A percentile compares a stretch with the other conserved stretches of the same genome.
Conservation (phyloP, 2,888 invertebrate genomes). For the Microchrysa polita region DNA sequence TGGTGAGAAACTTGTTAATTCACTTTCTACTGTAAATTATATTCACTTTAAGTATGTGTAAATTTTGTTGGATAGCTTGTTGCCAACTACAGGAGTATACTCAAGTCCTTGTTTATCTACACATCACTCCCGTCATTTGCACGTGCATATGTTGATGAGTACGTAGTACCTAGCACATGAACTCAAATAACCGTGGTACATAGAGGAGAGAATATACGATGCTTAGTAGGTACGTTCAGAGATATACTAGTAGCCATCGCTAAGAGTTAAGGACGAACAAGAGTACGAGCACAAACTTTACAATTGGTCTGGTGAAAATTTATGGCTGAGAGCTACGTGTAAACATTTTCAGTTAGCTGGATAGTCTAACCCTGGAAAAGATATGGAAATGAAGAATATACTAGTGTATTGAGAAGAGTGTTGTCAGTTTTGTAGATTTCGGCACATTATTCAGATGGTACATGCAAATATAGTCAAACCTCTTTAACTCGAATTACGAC, state of each 20-base stretch:
- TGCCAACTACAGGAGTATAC: neutral
- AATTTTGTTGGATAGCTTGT: slow-evolving; percentile 11
- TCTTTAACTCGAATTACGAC: too few relatives aligned
- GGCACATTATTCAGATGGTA: neutral
- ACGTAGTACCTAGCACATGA: neutral
- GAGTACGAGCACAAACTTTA: slow-evolving; percentile 2
- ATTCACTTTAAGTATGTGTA: slow-evolving; percentile 29
- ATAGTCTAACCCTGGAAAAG: neutral
- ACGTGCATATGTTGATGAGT: slow-evolving; percentile 21
- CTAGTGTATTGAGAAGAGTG: neutral
- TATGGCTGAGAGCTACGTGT: slow-evolving; percentile 26
- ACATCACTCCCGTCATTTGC: neutral
- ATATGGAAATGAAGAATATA: neutral
- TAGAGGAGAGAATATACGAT: too few relatives aligned
- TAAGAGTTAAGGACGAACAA: neutral
- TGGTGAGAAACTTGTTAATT: slow-evolving; percentile 13
- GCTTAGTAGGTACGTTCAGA: too few relatives aligned
- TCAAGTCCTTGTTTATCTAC: neutral
- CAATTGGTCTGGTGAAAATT: slow-evolving; percentile 38
- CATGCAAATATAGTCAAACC: too few relatives aligned
- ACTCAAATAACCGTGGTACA: too few relatives aligned
- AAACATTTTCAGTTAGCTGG: slow-evolving; percentile 25
- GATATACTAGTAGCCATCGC: neutral
- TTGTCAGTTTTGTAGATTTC: neutral
- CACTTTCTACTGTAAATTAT: slow-evolving; percentile 22